Evolutionary conservation across 2,113 vertebrate species (phyloP), one percentile per base, ranked within the genome.

Genomic region (Acanthochromis polyacanthus): DNA sequence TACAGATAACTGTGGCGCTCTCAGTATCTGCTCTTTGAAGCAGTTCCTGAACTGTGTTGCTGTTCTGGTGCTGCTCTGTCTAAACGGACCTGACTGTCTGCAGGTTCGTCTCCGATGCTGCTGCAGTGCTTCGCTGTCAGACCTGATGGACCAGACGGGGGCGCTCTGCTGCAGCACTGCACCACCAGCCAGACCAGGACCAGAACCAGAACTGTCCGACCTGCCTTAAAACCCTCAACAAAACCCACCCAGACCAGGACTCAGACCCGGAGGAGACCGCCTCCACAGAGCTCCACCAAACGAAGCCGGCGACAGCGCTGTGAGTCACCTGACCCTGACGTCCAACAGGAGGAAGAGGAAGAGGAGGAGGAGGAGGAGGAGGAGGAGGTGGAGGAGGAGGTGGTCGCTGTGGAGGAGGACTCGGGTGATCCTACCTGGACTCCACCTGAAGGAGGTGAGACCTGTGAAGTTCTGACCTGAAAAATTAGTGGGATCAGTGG

Each of bases 121-220:
- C 83, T 90, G 50, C 79, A 78, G 71, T 91, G 91, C 75, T 64
- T 86, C 0, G 19, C 86, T 0, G 87, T 86, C 12, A 45, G 84
- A 56, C 55, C 89, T 0, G 81, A 88, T 1, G 80, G 86, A 10
- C 67, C 78, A 5, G 84, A 84, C 0, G 88, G 91, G 0, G 86
- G 84, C 0, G 81, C 84, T 25, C 63, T 91, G 36, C 74, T 89
- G 65, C 84, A 87, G 76, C 78, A 90, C 71, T 87, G 86, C 72
- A 79, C 74, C 53, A 10, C 79, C 22, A 87, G 46, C 25, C 56
- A 75, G 5, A 87, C 85, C 69, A 89, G 81, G 5, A 87, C 85
- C 69, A 89, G 81, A 46, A 82, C 84, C 74, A 81, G 82, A 48
- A 75, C 75, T 36, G 30, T 85, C 28, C 63, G 76, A 50, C 86